phyloP scores from a whole-genome alignment of 2,888 invertebrate genomes.

The Mimas tiliae region DNA sequence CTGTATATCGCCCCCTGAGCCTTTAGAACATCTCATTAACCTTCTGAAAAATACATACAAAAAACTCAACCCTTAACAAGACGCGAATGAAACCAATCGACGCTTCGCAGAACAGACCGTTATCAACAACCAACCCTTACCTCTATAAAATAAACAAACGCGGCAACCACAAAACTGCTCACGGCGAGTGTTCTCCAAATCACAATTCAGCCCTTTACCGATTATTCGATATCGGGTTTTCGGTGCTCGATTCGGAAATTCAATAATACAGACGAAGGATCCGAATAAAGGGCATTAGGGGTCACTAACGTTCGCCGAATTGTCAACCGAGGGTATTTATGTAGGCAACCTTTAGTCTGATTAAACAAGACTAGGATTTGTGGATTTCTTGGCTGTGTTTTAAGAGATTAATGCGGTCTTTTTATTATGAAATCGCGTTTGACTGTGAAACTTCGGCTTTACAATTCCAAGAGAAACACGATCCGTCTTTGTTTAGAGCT shows the following conservation, averaged over 20 bases:
- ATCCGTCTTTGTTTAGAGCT: too few species aligned
- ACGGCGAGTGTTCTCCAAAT: slow-evolving; percentile 54
- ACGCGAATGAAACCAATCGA: background rate
- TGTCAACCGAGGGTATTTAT: slow-evolving; percentile 22
- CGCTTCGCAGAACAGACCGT: background rate
- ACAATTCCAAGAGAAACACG: too few species aligned
- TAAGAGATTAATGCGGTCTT: background rate
- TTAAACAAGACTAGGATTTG: background rate
- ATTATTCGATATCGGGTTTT: slow-evolving; percentile 53
- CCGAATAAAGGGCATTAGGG: slow-evolving; percentile 26
- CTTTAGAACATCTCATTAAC: too few species aligned
- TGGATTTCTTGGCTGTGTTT: background rate
- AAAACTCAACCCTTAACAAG: background rate
- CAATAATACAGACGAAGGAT: slow-evolving; percentile 28
- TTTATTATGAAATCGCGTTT: background rate
- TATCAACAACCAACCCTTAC: slow-evolving; percentile 7
- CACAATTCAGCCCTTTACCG: slow-evolving; percentile 55
- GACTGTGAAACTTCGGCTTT: too few species aligned
- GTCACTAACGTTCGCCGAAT: slow-evolving; percentile 12
- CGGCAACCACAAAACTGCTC: slow-evolving; percentile 34
- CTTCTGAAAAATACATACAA: too few species aligned
- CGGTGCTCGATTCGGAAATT: slow-evolving; percentile 31
- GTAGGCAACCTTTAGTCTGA: slow-evolving; percentile 8
- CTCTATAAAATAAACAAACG: slow-evolving; percentile 21
- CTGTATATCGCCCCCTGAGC: too few species aligned